A percentile compares a stretch with the other conserved stretches of the same genome.
phyloP scores from a whole-genome alignment of 2,113 vertebrate genomes.

The Progne subis region DNA sequence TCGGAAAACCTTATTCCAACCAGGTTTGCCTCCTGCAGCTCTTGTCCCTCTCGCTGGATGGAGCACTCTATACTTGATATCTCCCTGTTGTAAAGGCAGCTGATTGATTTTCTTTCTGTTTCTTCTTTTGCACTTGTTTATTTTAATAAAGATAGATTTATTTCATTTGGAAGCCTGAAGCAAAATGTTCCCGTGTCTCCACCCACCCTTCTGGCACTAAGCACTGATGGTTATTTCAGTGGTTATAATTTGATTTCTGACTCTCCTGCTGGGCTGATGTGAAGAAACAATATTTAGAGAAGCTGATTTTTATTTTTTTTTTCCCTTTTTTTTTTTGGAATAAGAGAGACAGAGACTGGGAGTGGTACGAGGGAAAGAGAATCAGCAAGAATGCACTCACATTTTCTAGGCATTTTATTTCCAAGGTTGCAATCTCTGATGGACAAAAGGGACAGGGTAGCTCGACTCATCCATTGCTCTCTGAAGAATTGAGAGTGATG shows the following conservation, averaged over 20 bases:
- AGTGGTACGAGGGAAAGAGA: not conserved
- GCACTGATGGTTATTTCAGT: not conserved
- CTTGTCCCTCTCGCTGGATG: not conserved
- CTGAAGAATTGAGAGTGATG: conserved; percentile 4
- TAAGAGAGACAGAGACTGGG: not conserved
- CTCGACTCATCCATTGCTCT: conserved; percentile 42
- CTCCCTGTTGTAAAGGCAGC: conserved; percentile 16
- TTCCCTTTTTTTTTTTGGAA: not conserved
- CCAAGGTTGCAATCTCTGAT: not conserved
- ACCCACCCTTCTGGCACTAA: not conserved
- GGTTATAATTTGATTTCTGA: conserved; percentile 63
- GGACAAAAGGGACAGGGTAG: conserved; percentile 33
- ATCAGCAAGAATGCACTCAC: not conserved
- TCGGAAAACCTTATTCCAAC: not conserved
- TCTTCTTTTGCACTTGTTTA: conserved; percentile 52
- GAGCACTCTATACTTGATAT: not conserved
- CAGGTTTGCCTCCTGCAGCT: not conserved
- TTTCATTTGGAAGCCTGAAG: conserved; percentile 30
- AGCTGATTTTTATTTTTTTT: not conserved
- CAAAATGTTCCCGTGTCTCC: conserved; percentile 4
- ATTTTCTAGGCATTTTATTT: conserved; percentile 28
- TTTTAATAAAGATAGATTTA: conserved; percentile 65
- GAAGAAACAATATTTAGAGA: conserved; percentile 59
- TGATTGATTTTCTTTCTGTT: conserved; percentile 50
- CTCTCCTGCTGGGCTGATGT: conserved; percentile 41